A percentile compares a stretch with the other conserved stretches of the same genome.
Conservation (phyloP, 2,113 vertebrate genomes). For the Drymodes brunneopygia region DNA sequence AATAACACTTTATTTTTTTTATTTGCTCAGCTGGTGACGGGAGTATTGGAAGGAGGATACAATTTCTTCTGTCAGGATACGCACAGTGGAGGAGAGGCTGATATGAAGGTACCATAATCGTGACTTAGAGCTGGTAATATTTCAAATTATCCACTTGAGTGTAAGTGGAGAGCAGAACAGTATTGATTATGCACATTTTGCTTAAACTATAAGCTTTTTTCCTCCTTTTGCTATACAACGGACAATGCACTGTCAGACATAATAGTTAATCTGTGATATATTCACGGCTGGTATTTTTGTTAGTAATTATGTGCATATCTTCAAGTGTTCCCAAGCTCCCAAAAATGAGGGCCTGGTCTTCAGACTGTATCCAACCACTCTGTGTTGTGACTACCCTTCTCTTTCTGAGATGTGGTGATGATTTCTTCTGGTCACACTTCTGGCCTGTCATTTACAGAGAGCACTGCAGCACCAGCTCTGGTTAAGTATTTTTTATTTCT, state of each 20-base stretch:
- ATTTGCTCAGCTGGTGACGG: conserved; percentile 78
- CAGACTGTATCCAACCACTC: not conserved
- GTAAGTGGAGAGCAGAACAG: not conserved
- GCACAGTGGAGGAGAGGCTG: conserved; percentile 81
- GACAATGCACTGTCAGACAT: not conserved
- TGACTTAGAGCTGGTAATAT: not conserved
- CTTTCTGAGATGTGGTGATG: not conserved
- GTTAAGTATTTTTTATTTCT: not conserved
- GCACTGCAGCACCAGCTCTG: not conserved
- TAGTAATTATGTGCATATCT: not conserved
- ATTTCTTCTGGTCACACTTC: not conserved
- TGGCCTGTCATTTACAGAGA: not conserved
- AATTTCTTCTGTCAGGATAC: conserved; percentile 94
- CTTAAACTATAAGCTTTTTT: not conserved
- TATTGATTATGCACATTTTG: not conserved
- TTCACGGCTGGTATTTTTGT: not conserved
- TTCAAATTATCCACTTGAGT: not conserved
- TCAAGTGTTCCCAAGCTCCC: not conserved
- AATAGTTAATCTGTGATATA: not conserved
- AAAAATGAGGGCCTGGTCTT: not conserved
- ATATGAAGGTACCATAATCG: conserved; percentile 79
- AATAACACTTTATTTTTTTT: not conserved
- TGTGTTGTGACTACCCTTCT: not conserved
- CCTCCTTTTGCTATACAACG: not conserved
- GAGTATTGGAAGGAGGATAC: conserved; percentile 86